Percentiles rank a stretch among this genome's conserved stretches.
These are phyloP conservation scores for Protosalanx chinensis DNA, from an alignment of 2,797 vertebrate genomes.

Conservation along the genomic window DNA sequence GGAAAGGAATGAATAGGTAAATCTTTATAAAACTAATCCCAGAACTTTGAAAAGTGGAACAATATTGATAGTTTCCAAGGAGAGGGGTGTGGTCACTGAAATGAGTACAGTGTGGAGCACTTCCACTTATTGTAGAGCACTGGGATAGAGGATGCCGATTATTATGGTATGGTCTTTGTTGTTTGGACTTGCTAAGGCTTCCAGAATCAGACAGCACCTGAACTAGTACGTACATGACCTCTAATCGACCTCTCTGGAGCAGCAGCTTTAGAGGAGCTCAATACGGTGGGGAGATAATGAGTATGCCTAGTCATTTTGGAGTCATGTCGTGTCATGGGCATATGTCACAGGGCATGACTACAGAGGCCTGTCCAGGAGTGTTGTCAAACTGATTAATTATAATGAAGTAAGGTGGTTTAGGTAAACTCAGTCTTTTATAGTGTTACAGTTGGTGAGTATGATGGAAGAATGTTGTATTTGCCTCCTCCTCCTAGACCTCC, in stretches of 20 bases:
- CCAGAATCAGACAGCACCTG: background rate
- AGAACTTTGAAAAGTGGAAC: conserved; percentile 37
- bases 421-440: too few relatives aligned
- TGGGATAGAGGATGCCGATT: conserved; percentile 9
- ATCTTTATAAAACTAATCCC: conserved; percentile 41
- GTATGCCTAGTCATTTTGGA: too few relatives aligned
- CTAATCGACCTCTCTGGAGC: too few relatives aligned
- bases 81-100: conserved; percentile 5
- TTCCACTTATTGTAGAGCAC: conserved; percentile 41
- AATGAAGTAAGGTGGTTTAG: too few relatives aligned
- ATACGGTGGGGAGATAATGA: too few relatives aligned
- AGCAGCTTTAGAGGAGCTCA: too few relatives aligned
- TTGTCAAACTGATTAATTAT: too few relatives aligned
- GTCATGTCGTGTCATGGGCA: too few relatives aligned
- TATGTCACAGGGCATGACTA: too few relatives aligned
- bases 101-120: conserved; percentile 9
- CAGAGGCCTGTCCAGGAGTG: too few relatives aligned
- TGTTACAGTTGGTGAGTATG: conserved; percentile 1
- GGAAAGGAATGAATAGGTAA: conserved; percentile 59
- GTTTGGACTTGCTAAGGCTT: conserved; percentile 1
- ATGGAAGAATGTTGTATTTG: too few relatives aligned
- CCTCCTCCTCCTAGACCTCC: conserved; percentile 26
- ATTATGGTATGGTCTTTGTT: conserved; percentile 3
- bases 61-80: conserved; percentile 45
- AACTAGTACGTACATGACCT: background rate